Conservation (phyloP, 1,140 invertebrate species). For the Diorhabda sublineata region DNA sequence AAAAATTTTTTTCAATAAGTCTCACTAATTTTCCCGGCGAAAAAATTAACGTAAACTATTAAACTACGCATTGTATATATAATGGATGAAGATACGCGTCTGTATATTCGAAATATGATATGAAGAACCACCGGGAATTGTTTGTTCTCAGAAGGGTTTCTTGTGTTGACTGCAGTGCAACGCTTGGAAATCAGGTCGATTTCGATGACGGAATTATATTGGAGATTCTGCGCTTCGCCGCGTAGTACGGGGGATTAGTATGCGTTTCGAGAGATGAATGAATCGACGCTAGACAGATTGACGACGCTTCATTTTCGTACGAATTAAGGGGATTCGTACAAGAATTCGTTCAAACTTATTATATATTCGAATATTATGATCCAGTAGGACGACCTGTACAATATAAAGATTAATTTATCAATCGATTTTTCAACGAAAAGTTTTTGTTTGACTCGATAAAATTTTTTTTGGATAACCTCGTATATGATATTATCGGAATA, state of each 20-base stretch:
- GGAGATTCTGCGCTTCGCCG: neutral
- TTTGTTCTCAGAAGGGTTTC: neutral
- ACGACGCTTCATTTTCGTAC: neutral
- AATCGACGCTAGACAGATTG: neutral
- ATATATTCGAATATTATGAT: too few species aligned
- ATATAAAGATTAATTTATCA: too few species aligned
- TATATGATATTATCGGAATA: constrained; percentile 9
- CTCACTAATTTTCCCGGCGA: too few species aligned
- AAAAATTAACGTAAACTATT: too few species aligned
- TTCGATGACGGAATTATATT: neutral
- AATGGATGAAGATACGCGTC: too few species aligned
- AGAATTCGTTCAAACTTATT: neutral
- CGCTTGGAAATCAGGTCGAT: constrained; percentile 6
- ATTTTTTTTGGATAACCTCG: neutral
- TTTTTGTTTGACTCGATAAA: neutral
- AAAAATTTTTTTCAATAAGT: too few species aligned
- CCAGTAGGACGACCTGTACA: too few species aligned
- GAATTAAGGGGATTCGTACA: neutral
- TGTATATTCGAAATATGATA: too few species aligned
- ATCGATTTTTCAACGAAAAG: too few species aligned
- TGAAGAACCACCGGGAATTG: neutral
- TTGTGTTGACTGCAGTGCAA: constrained; percentile 5
- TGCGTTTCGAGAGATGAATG: neutral
- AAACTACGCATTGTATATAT: too few species aligned
- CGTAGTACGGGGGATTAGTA: neutral